Percentiles rank a stretch among this genome's conserved stretches.
phyloP scores from a whole-genome alignment of 2,113 vertebrate genomes.

The Calidris pygmaea region DNA sequence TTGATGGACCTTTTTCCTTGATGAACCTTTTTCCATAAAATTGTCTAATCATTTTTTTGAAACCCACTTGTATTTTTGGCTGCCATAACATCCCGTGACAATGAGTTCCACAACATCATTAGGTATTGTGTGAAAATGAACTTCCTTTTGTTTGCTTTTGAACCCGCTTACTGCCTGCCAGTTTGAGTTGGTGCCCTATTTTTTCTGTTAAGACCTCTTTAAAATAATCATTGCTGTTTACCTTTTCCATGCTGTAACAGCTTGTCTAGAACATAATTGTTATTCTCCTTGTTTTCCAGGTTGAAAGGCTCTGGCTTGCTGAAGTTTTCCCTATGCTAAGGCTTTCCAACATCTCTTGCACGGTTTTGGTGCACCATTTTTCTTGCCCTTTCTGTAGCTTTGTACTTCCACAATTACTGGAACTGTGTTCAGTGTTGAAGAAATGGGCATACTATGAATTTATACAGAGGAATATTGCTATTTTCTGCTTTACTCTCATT shows the following conservation, averaged over 20 bases:
- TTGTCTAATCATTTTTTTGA: background rate
- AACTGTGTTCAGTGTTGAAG: background rate
- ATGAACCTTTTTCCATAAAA: constrained; percentile 50
- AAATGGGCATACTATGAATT: background rate
- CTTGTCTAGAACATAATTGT: constrained; percentile 1
- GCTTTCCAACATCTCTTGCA: background rate
- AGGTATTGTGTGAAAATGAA: constrained; percentile 55
- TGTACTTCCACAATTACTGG: background rate
- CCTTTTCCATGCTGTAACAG: constrained; percentile 2
- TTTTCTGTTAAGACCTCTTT: constrained; percentile 29
- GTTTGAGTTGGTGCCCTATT: constrained; percentile 42
- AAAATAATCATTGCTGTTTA: constrained; percentile 50
- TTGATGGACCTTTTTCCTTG: constrained; percentile 58
- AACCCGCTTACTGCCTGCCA: background rate
- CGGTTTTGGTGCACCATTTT: fast-evolving
- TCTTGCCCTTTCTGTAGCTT: background rate
- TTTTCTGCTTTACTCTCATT: background rate
- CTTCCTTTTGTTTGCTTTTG: constrained; percentile 60
- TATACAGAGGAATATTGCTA: background rate
- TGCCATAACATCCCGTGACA: constrained; percentile 54
- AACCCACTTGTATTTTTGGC: constrained; percentile 62
- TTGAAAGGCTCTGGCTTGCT: background rate
- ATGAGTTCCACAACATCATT: constrained; percentile 57
- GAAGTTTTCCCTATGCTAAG: background rate
- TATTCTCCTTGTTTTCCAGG: constrained; percentile 20